Conservation (phyloP, 2,113 vertebrate species). For the Semicossyphus pulcher region DNA sequence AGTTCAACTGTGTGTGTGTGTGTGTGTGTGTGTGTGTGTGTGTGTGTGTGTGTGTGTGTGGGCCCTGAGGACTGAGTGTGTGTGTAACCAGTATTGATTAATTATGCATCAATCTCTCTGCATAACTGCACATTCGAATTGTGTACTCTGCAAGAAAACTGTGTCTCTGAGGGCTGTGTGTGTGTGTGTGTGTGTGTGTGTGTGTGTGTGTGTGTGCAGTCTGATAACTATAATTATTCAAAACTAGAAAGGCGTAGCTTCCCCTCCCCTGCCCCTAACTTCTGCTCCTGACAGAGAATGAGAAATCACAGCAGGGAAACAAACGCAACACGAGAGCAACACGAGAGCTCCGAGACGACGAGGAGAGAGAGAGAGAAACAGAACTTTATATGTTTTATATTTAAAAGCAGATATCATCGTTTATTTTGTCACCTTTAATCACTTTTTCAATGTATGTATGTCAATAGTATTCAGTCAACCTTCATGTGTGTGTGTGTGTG, state of each 20-base stretch:
- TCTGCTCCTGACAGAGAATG: constrained; percentile 43
- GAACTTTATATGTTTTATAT: no score
- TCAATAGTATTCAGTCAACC: no score
- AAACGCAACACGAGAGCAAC: constrained; percentile 28
- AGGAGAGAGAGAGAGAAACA: background rate
- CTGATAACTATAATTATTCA: constrained; percentile 56
- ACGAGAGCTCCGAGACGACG: background rate
- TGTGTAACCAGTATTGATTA: constrained; percentile 11
- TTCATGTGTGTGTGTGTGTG: background rate
- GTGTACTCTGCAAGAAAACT: constrained; percentile 35
- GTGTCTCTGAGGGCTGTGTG: constrained; percentile 16
- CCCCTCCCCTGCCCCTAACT: background rate
- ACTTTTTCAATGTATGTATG: background rate
- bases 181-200: constrained; percentile 25
- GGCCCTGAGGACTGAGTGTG: background rate
- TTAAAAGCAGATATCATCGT: no score
- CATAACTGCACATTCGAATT: constrained; percentile 32
- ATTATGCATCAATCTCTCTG: constrained; percentile 51
- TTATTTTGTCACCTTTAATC: no score
- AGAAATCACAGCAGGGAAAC: constrained; percentile 27
- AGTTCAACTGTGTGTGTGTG: constrained; percentile 1
- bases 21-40: constrained; percentile 5
- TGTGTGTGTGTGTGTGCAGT: constrained; percentile 18
- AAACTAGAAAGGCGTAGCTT: constrained; percentile 28
- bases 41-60: constrained; percentile 8